Evolutionary conservation across 2,888 invertebrate species (phyloP).

Genomic region (Diogma glabrata): DNA sequence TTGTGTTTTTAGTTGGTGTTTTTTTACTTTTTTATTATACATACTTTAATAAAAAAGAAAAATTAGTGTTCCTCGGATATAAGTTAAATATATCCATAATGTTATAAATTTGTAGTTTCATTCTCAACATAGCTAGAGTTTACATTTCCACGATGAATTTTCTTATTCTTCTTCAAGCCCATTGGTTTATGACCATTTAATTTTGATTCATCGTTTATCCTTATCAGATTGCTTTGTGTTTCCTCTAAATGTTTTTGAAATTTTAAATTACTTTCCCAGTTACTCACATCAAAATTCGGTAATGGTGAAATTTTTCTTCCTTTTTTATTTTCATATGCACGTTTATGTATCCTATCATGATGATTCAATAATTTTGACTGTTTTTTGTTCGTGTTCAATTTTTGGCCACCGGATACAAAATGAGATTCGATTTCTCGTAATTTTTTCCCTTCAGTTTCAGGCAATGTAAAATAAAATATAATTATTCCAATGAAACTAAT

Average conservation of each 20-base stretch:
- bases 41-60: no score
- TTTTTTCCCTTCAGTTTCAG: conserved; percentile 73
- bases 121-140: not conserved
- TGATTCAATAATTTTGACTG: not conserved
- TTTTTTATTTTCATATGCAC: not conserved
- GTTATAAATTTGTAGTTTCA: conserved; percentile 6
- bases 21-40: no score
- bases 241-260: conserved; percentile 2
- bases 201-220: not conserved
- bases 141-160: not conserved
- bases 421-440: conserved; percentile 28
- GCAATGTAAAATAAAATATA: conserved; percentile 54
- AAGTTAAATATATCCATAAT: no score
- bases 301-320: conserved; percentile 2
- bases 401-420: conserved; percentile 1
- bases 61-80: no score
- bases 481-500: conserved; percentile 52
- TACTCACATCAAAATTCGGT: conserved; percentile 5
- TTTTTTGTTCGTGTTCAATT: conserved; percentile 2
- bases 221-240: no score
- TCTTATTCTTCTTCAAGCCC: conserved; percentile 3
- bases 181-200: not conserved
- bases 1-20: no score
- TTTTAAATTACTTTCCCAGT: conserved; percentile 1
- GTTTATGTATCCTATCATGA: conserved; percentile 1